phyloP scores from a whole-genome alignment of 2,113 vertebrate species.

The Cyphomyrus discorhynchus region DNA sequence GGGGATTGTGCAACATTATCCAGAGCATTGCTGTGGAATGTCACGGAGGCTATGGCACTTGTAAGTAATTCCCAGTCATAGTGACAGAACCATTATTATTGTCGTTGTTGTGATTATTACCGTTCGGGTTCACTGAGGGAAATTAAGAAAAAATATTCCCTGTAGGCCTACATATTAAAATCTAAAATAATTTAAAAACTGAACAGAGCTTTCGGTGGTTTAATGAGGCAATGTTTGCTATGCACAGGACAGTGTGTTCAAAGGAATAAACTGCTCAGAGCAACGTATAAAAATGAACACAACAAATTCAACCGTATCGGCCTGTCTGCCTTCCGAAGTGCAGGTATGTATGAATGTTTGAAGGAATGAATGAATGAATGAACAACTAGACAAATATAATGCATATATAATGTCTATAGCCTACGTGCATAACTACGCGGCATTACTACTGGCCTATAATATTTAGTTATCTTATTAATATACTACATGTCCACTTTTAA shows the following conservation, averaged over 20 bases:
- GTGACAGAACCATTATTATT: background rate
- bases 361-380: background rate
- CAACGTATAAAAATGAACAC: conserved; percentile 42
- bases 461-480: background rate
- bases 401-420: background rate
- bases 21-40: conserved; percentile 38
- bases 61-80: conserved; percentile 28
- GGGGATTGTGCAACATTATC: conserved; percentile 36
- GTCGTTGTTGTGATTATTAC: background rate
- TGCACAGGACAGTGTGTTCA: conserved; percentile 44
- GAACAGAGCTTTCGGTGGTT: background rate
- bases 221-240: background rate
- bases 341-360: conserved; percentile 35
- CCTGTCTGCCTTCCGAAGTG: conserved; percentile 41
- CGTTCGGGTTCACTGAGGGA: background rate
- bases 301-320: conserved; percentile 33
- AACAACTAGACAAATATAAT: background rate
- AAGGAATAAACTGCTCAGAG: conserved; percentile 49
- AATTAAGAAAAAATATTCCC: background rate
- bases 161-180: background rate
- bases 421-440: background rate
- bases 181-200: background rate
- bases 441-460: background rate
- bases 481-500: background rate
- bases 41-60: conserved; percentile 35